A percentile compares a stretch with the other conserved stretches of the same genome.
These are phyloP conservation scores for Dissostichus mawsoni DNA, from an alignment of 2,113 vertebrate genomes.

Conservation along the genomic window DNA sequence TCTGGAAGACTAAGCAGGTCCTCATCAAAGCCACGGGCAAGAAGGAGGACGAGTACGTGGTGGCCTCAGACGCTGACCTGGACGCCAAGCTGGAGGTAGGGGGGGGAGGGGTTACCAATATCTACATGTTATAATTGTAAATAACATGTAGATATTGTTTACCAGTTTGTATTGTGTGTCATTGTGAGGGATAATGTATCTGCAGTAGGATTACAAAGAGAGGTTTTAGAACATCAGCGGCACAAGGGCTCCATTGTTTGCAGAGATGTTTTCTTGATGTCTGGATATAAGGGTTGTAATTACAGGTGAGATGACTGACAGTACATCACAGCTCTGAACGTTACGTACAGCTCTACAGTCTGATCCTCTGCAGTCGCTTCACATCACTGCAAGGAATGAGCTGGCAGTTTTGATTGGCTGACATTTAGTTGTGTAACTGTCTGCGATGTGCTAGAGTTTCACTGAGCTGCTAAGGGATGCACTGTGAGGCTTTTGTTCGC, in stretches of 20 bases:
- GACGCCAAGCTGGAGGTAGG: conserved; percentile 87
- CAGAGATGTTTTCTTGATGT: neutral
- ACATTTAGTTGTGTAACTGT: conserved; percentile 8
- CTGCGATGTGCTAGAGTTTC: conserved; percentile 43
- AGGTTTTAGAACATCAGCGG: neutral
- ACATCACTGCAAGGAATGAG: neutral
- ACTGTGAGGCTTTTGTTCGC: conserved; percentile 58
- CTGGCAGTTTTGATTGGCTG: neutral
- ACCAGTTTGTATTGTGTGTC: neutral
- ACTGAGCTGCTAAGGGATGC: neutral
- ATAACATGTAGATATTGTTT: neutral
- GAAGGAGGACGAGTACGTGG: conserved; percentile 88
- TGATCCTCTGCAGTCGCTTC: neutral
- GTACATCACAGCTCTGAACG: neutral
- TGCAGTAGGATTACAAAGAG: neutral
- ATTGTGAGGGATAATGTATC: neutral
- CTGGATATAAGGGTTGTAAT: neutral
- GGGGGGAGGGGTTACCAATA: neutral
- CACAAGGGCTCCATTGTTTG: conserved; percentile 12
- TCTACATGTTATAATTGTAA: neutral
- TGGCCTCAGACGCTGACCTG: conserved; percentile 88
- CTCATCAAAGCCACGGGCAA: conserved; percentile 91
- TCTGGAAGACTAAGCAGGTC: conserved; percentile 89
- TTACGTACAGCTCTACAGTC: neutral
- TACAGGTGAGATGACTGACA: neutral